A percentile compares a stretch with the other conserved stretches of the same genome.
phyloP scores from a whole-genome alignment of 2,888 invertebrate genomes.

The Ichneumon xanthorius region DNA sequence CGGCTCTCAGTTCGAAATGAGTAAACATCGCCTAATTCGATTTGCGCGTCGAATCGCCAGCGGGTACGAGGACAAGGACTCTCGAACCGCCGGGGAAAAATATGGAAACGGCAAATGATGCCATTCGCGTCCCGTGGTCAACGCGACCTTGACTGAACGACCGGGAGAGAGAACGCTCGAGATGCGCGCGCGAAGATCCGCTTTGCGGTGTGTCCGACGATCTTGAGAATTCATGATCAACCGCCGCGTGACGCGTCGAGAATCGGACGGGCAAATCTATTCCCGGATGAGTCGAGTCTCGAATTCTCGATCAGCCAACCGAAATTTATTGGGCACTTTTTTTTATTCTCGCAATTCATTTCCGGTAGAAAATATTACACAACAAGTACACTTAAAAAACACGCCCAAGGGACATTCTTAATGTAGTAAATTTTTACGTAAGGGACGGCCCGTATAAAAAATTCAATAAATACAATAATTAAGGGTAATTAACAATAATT shows the following conservation, averaged over 20 bases:
- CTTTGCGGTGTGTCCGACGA: slow-evolving; percentile 17
- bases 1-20: not conserved
- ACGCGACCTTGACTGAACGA: slow-evolving; percentile 13
- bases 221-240: slow-evolving; percentile 29
- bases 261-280: not conserved
- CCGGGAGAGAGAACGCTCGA: slow-evolving; percentile 4
- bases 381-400: too few species aligned
- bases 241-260: not conserved
- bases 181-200: slow-evolving; percentile 44
- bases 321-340: not conserved
- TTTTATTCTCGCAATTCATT: not conserved
- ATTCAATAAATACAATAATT: slow-evolving; percentile 34
- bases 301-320: slow-evolving; percentile 8
- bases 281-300: not conserved
- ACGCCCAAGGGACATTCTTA: not conserved
- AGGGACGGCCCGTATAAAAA: not conserved
- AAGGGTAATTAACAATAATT: too few species aligned
- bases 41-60: not conserved
- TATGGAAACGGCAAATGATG: not conserved
- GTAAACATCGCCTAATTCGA: slow-evolving; percentile 23
- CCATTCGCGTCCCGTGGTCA: slow-evolving; percentile 20
- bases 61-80: not conserved
- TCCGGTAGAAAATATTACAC: too few species aligned
- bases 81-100: not conserved
- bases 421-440: not conserved